A percentile compares a stretch with the other conserved stretches of the same genome.
Conservation (phyloP, 2,113 vertebrate genomes). For the Sinosuthora webbiana region DNA sequence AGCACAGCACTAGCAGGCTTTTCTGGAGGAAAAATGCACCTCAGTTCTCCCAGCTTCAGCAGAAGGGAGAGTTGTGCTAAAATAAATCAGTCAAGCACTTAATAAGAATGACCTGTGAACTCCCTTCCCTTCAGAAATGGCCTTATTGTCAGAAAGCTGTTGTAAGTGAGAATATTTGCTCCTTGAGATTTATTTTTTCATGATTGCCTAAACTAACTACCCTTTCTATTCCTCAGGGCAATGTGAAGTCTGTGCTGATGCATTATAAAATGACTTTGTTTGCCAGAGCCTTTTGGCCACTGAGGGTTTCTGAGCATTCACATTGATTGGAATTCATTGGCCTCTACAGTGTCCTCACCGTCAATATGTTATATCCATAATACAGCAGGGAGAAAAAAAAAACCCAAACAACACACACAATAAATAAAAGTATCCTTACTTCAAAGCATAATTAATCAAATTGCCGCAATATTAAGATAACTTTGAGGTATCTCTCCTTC, state of each 20-base stretch:
- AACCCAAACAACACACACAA: background rate
- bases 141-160: conserved; percentile 18
- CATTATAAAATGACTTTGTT: conserved; percentile 10
- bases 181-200: conserved; percentile 8
- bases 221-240: background rate
- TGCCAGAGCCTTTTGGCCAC: background rate
- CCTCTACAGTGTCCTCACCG: background rate
- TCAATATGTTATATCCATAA: background rate
- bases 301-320: background rate
- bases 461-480: background rate
- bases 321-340: conserved; percentile 25
- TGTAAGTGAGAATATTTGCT: conserved; percentile 42
- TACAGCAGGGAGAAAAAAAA: rapidly evolving
- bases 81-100: conserved; percentile 56
- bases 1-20: background rate
- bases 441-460: conserved; percentile 2
- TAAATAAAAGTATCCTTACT: background rate
- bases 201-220: background rate
- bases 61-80: conserved; percentile 6
- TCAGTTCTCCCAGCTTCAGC: background rate
- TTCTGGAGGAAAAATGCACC: conserved; percentile 14
- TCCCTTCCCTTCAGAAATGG: conserved; percentile 26
- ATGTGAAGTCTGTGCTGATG: background rate
- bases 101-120: conserved; percentile 53
- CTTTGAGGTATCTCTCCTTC: background rate